Percentiles rank a stretch among this genome's conserved stretches.
These are phyloP conservation scores for Spodoptera picta DNA, from an alignment of 2,888 invertebrate genomes.

Conservation along the genomic window DNA sequence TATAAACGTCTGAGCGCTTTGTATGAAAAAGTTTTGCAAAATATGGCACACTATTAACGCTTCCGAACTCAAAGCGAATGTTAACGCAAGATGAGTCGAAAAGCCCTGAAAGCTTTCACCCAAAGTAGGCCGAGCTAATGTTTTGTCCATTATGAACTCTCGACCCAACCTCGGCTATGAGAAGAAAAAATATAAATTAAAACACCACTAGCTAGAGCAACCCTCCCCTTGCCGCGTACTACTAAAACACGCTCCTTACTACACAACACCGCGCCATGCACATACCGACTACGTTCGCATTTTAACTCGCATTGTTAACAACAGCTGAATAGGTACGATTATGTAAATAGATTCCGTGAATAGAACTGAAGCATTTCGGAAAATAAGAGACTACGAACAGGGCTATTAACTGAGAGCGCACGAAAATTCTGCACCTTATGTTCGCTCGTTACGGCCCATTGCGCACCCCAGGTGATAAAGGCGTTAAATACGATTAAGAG, in stretches of 20 bases:
- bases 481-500: conserved; percentile 85
- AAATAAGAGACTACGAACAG: conserved; percentile 59
- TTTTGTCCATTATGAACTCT: conserved; percentile 83
- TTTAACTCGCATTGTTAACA: conserved; percentile 56
- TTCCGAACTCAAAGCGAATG: conserved; percentile 58
- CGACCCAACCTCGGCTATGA: conserved; percentile 65
- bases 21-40: conserved; percentile 45
- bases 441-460: conserved; percentile 74
- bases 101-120: conserved; percentile 81
- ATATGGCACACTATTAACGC: conserved; percentile 56
- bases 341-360: conserved; percentile 61
- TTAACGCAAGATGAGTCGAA: conserved; percentile 76
- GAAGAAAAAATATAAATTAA: conserved; percentile 78
- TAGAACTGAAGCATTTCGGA: conserved; percentile 48
- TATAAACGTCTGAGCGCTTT: conserved; percentile 25
- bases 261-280: conserved; percentile 33
- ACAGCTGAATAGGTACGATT: conserved; percentile 57
- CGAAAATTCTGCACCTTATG: conserved; percentile 66
- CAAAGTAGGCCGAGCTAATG: conserved; percentile 83
- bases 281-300: conserved; percentile 44
- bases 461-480: conserved; percentile 85
- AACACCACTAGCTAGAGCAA: conserved; percentile 62
- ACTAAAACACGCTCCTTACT: conserved; percentile 53
- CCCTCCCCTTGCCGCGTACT: conserved; percentile 58
- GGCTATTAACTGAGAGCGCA: conserved; percentile 58